phyloP scores from a whole-genome alignment of 2,113 vertebrate genomes.

The Romanogobio albipinnatus region DNA sequence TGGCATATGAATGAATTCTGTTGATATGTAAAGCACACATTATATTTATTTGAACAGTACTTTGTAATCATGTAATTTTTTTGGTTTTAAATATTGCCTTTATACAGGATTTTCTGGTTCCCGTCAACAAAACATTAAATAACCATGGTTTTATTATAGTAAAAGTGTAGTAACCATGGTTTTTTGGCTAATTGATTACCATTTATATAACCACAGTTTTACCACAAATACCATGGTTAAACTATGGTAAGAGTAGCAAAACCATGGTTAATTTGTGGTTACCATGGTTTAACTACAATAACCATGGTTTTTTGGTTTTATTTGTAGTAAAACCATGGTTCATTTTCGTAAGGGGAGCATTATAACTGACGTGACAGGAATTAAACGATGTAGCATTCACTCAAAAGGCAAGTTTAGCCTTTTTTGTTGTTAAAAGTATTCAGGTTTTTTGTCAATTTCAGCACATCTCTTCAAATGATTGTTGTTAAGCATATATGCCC shows the following conservation, averaged over 20 bases:
- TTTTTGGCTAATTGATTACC: too few relatives aligned
- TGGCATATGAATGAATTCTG: constrained; percentile 25
- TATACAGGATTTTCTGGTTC: neutral
- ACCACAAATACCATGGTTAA: too few relatives aligned
- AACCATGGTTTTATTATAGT: too few relatives aligned
- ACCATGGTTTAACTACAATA: too few relatives aligned
- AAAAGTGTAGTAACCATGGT: too few relatives aligned
- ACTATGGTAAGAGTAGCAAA: too few relatives aligned
- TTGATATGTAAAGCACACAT: constrained; percentile 36
- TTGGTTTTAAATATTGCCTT: neutral
- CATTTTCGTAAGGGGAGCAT: too few relatives aligned
- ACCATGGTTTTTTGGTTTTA: too few relatives aligned
- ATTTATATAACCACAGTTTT: too few relatives aligned
- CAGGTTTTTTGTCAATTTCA: neutral
- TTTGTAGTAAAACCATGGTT: too few relatives aligned
- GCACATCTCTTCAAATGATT: neutral
- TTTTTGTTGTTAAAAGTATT: neutral
- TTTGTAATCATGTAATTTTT: constrained; percentile 25
- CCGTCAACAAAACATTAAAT: neutral
- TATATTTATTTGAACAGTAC: constrained; percentile 41
- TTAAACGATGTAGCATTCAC: constrained; percentile 6
- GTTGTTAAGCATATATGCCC: neutral
- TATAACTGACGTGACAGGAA: neutral
- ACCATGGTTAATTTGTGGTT: too few relatives aligned
- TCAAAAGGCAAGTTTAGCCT: neutral